Evolutionary conservation across 1,140 invertebrate genomes (phyloP).

Genomic region (Hycleus phaleratus): DNA sequence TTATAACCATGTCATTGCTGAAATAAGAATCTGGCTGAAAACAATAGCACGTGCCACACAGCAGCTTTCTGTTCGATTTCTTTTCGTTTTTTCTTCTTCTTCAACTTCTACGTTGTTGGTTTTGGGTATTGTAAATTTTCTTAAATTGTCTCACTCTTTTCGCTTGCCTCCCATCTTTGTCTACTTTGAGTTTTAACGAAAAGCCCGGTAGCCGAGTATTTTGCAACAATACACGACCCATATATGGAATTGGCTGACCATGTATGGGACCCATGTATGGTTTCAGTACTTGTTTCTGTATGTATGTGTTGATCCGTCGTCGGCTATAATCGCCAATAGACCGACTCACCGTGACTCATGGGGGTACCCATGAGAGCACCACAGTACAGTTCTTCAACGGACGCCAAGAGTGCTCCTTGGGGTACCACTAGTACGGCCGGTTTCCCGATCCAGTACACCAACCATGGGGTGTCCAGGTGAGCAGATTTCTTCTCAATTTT

Average conservation of each 20-base stretch:
- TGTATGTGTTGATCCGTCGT: neutral
- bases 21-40: slow-evolving; percentile 10
- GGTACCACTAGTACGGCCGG: neutral
- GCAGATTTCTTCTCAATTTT: too few species aligned
- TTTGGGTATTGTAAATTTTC: too few species aligned
- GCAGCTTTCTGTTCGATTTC: slow-evolving; percentile 3
- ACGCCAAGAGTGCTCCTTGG: slow-evolving; percentile 10
- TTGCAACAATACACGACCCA: slow-evolving; percentile 34
- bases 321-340: slow-evolving; percentile 29
- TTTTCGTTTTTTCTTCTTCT: neutral
- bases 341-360: slow-evolving; percentile 30
- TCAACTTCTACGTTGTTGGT: neutral
- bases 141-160: too few species aligned
- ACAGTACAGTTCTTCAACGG: slow-evolving; percentile 22
- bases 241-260: slow-evolving; percentile 35
- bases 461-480: too few species aligned
- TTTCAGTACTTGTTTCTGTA: too few species aligned
- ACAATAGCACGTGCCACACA: slow-evolving; percentile 35
- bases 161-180: slow-evolving; percentile 15
- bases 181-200: slow-evolving; percentile 17
- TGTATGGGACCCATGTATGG: slow-evolving; percentile 30
- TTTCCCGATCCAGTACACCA: too few species aligned
- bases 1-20: too few species aligned
- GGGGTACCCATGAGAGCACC: neutral
- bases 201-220: slow-evolving; percentile 32